phyloP scores from a whole-genome alignment of 2,113 vertebrate genomes.

The Dissostichus mawsoni region DNA sequence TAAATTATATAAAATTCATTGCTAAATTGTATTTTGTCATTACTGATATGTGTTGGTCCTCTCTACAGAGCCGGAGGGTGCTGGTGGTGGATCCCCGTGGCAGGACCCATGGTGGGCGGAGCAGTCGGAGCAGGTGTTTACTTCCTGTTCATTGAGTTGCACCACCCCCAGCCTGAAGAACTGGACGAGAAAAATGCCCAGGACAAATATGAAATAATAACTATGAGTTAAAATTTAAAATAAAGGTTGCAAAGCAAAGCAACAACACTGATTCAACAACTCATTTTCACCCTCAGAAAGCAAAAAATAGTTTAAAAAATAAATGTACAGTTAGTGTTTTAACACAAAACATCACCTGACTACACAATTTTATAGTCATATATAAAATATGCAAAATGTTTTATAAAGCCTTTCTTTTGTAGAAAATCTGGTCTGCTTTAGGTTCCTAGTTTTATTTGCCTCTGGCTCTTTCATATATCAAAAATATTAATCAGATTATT shows the following conservation, averaged over 20 bases:
- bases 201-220: slow-evolving; percentile 91
- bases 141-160: slow-evolving; percentile 90
- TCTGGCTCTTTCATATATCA: slow-evolving; percentile 23
- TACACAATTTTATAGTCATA: slow-evolving; percentile 14
- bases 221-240: slow-evolving; percentile 77
- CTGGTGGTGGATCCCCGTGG: slow-evolving; percentile 97
- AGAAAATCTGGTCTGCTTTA: not conserved
- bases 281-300: slow-evolving; percentile 9
- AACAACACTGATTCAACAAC: no score
- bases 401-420: slow-evolving; percentile 49
- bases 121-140: slow-evolving; percentile 89
- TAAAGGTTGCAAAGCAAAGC: not conserved
- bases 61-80: slow-evolving; percentile 87
- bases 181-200: slow-evolving; percentile 77
- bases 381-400: slow-evolving; percentile 39
- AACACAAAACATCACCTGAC: slow-evolving; percentile 14
- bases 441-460: not conserved
- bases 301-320: not conserved
- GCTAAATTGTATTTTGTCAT: slow-evolving; percentile 1
- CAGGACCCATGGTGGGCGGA: slow-evolving; percentile 91
- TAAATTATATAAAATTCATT: no score
- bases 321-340: slow-evolving; percentile 9
- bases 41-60: slow-evolving; percentile 6
- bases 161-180: slow-evolving; percentile 82
- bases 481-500: slow-evolving; percentile 6